Evolutionary conservation across 2,888 invertebrate species (phyloP).

Genomic region (Nephrocerus scutellatus): DNA sequence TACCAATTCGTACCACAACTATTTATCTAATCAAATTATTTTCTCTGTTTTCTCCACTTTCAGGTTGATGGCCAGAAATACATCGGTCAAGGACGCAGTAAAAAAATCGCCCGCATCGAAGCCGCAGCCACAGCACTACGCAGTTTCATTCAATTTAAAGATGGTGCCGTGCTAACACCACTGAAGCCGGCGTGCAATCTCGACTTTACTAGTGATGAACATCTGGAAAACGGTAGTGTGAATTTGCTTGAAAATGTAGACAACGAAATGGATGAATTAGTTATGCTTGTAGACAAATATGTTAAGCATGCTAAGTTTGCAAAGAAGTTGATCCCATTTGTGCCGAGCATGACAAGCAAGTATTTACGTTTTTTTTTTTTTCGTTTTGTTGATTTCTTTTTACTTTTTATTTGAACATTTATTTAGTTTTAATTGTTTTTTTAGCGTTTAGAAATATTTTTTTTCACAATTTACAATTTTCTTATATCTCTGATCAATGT

Average conservation of each 20-base stretch:
- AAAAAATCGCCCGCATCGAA: conserved; percentile 53
- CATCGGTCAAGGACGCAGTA: conserved; percentile 52
- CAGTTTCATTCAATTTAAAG: conserved; percentile 55
- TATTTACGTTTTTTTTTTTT: conserved; percentile 35
- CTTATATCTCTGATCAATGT: not conserved
- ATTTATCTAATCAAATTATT: too few species aligned
- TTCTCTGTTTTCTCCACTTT: conserved; percentile 20
- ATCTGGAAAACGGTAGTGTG: conserved; percentile 46
- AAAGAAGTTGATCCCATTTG: conserved; percentile 27
- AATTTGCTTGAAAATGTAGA: conserved; percentile 25
- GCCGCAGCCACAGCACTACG: conserved; percentile 53
- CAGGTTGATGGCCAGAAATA: conserved; percentile 54
- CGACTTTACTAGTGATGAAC: conserved; percentile 52
- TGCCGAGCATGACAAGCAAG: conserved; percentile 48
- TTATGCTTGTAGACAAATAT: conserved; percentile 36
- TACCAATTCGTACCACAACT: too few species aligned
- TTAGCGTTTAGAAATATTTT: conserved; percentile 11
- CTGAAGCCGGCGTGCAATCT: conserved; percentile 45
- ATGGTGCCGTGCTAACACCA: conserved; percentile 41
- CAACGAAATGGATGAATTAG: conserved; percentile 29
- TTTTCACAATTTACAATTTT: conserved; percentile 8
- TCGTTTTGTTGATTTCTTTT: conserved; percentile 27
- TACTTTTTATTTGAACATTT: conserved; percentile 18
- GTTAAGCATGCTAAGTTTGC: conserved; percentile 35
- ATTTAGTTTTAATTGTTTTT: conserved; percentile 19